These are phyloP conservation scores for Desmophyllum pertusum DNA, from an alignment of 92 coral and sea anemone genomes.

Conservation along the genomic window DNA sequence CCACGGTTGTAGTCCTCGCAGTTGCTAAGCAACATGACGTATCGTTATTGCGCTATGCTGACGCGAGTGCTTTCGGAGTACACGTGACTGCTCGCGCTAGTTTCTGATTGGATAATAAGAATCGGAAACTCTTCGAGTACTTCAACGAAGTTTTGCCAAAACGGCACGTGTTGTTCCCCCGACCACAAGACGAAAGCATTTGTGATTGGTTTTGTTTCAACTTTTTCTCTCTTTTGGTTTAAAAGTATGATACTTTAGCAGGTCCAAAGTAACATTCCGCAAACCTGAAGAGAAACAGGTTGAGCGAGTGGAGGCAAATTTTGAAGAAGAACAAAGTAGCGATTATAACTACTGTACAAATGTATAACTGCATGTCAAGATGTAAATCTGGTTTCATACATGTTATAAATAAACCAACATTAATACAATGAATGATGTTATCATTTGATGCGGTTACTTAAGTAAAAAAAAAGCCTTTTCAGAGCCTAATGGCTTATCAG, in stretches of 20 bases:
- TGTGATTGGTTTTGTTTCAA: background rate
- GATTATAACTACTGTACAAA: background rate
- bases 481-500: too few relatives aligned
- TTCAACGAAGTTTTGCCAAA: too few relatives aligned
- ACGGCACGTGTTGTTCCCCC: too few relatives aligned
- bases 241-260: background rate
- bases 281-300: background rate
- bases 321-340: slow-evolving; percentile 7
- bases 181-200: background rate
- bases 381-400: slow-evolving; percentile 8
- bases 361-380: background rate
- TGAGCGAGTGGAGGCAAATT: background rate
- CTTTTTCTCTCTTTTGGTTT: background rate
- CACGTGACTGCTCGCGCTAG: too few relatives aligned
- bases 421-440: background rate
- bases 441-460: background rate
- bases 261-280: background rate
- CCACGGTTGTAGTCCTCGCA: too few relatives aligned
- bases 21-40: background rate
- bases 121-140: too few relatives aligned
- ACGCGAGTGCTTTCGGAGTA: too few relatives aligned
- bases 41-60: too few relatives aligned
- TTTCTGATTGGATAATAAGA: too few relatives aligned
- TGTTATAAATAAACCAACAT: slow-evolving; percentile 1
- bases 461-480: too few relatives aligned